phyloP scores from a whole-genome alignment of 1,140 invertebrate species.

The Nixonia krombeini region DNA sequence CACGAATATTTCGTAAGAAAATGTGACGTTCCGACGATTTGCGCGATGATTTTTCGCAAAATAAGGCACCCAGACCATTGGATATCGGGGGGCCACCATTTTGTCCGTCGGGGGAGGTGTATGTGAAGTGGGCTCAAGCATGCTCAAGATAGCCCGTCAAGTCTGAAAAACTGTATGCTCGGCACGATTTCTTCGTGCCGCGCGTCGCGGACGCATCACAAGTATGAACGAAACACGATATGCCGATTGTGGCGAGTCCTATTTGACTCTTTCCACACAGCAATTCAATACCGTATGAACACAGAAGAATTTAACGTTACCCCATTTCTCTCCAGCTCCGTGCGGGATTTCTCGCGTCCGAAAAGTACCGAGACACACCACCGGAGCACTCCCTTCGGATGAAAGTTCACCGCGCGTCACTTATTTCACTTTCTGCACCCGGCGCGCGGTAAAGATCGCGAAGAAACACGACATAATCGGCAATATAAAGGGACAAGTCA shows the following conservation, averaged over 20 bases:
- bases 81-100: slow-evolving; percentile 72
- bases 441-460: slow-evolving; percentile 57
- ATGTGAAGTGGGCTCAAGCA: slow-evolving; percentile 70
- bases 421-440: slow-evolving; percentile 61
- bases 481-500: slow-evolving; percentile 76
- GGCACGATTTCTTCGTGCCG: not conserved
- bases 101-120: slow-evolving; percentile 74
- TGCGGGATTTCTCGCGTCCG: slow-evolving; percentile 58
- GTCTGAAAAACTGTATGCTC: slow-evolving; percentile 24
- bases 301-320: slow-evolving; percentile 66
- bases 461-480: slow-evolving; percentile 73
- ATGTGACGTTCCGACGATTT: slow-evolving; percentile 2
- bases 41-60: slow-evolving; percentile 51
- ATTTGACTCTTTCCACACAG: slow-evolving; percentile 39
- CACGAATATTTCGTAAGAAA: not conserved
- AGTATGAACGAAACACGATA: slow-evolving; percentile 1
- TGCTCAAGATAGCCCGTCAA: slow-evolving; percentile 69
- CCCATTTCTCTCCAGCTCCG: slow-evolving; percentile 67
- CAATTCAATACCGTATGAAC: slow-evolving; percentile 61
- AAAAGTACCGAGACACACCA: slow-evolving; percentile 56
- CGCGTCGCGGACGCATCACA: not conserved
- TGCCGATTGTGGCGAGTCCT: slow-evolving; percentile 21
- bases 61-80: slow-evolving; percentile 59
- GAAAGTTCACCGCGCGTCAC: slow-evolving; percentile 52
- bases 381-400: slow-evolving; percentile 52